phyloP scores from a whole-genome alignment of 2,113 vertebrate species.

The Ammodytes marinus region DNA sequence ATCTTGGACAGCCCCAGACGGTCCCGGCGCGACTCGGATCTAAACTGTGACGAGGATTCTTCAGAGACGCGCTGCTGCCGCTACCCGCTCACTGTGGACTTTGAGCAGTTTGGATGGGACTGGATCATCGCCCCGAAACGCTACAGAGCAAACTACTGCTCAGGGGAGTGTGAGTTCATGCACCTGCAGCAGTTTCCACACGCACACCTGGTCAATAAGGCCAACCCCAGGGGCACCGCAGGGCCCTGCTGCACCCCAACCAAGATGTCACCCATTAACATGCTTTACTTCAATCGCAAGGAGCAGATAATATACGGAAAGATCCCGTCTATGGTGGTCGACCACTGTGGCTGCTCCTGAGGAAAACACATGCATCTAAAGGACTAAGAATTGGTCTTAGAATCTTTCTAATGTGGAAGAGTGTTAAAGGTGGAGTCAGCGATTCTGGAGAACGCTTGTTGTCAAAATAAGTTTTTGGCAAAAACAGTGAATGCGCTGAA shows the following conservation, averaged over 20 bases:
- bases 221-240: constrained; percentile 93
- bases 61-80: constrained; percentile 95
- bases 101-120: constrained; percentile 98
- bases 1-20: constrained; percentile 93
- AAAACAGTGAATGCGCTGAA: too few relatives aligned
- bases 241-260: constrained; percentile 98
- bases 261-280: constrained; percentile 99
- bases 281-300: constrained; percentile 98
- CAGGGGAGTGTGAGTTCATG: constrained; percentile 96
- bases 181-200: constrained; percentile 98
- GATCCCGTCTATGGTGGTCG: constrained; percentile 98
- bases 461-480: too few relatives aligned
- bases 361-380: neutral
- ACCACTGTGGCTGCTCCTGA: constrained; percentile 98
- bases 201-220: constrained; percentile 96
- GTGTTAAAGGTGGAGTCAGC: too few relatives aligned
- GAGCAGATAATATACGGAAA: constrained; percentile 99
- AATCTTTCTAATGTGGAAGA: neutral
- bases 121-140: constrained; percentile 99
- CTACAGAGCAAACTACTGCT: constrained; percentile 98
- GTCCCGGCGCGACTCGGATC: constrained; percentile 92
- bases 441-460: too few relatives aligned
- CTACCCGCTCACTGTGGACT: constrained; percentile 96
- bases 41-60: constrained; percentile 95
- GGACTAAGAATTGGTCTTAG: neutral